phyloP scores from a whole-genome alignment of 2,797 vertebrate species.

The Agapornis canus region DNA sequence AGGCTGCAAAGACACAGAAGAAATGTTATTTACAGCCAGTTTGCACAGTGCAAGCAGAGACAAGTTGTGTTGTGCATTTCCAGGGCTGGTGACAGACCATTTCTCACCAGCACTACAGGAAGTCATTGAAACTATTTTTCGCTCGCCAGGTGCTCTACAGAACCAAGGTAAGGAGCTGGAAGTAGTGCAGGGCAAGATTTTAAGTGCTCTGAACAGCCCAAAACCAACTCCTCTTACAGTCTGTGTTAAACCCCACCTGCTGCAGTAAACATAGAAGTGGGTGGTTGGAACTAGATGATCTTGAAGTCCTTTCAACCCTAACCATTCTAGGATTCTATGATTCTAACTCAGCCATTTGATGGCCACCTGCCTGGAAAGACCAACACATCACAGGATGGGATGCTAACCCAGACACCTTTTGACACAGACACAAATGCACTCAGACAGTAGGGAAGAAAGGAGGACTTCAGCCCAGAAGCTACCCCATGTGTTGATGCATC shows the following conservation, averaged over 20 bases:
- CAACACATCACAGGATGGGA: background rate
- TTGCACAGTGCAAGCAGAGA: constrained; percentile 15
- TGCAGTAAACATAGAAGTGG: background rate
- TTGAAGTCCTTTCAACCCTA: background rate
- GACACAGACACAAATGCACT: background rate
- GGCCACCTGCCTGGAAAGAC: background rate
- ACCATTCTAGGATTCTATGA: background rate
- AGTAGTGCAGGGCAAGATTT: background rate
- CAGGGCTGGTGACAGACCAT: constrained; percentile 18
- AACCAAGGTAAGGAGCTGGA: background rate
- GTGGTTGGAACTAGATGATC: background rate
- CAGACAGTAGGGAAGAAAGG: background rate
- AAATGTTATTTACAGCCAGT: constrained; percentile 28
- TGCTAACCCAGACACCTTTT: background rate
- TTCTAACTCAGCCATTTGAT: background rate
- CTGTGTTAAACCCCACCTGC: background rate
- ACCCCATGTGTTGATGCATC: fast-evolving
- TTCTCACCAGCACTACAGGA: constrained; percentile 40
- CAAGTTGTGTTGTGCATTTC: constrained; percentile 2
- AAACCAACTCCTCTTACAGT: background rate
- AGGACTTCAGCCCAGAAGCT: background rate
- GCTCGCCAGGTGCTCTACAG: background rate
- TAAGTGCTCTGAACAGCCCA: background rate
- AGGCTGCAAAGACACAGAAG: background rate
- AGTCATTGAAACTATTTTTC: background rate